A percentile compares a stretch with the other conserved stretches of the same genome.
Evolutionary conservation across 2,113 vertebrate species (phyloP).

Genomic region (Puma concolor): DNA sequence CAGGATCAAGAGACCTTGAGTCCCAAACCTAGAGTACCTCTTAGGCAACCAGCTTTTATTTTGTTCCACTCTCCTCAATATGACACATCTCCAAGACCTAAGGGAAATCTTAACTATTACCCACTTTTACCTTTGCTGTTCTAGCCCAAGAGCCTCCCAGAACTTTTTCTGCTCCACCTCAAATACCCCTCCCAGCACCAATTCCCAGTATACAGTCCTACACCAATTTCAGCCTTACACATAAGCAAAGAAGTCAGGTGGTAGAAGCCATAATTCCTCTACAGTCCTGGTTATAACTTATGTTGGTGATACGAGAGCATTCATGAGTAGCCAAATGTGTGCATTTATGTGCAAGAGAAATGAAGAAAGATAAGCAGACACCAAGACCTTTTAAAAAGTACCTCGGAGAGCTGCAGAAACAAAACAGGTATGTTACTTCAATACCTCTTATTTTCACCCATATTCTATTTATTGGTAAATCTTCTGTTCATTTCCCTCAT

Average conservation of each 20-base stretch:
- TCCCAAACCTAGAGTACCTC: background rate
- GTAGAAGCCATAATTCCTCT: background rate
- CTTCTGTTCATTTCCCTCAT: slow-evolving; percentile 4
- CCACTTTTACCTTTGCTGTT: background rate
- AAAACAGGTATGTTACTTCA: background rate
- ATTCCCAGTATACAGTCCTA: background rate
- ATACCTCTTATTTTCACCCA: background rate
- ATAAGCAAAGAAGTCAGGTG: background rate
- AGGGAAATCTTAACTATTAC: background rate
- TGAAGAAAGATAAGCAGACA: background rate
- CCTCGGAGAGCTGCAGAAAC: background rate
- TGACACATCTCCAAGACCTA: background rate
- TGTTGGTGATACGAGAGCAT: background rate
- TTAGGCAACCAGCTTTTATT: background rate
- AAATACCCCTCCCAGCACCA: background rate
- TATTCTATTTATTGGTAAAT: background rate
- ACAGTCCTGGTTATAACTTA: background rate
- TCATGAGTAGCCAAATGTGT: background rate
- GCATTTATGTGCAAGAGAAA: background rate
- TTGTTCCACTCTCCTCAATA: background rate
- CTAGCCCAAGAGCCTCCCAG: background rate
- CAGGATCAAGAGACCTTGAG: background rate
- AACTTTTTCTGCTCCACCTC: background rate
- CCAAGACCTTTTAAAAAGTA: slow-evolving; percentile 1
- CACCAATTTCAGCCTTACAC: background rate